Evolutionary conservation across 2,888 invertebrate genomes (phyloP).

Genomic region (Alcis repandata): DNA sequence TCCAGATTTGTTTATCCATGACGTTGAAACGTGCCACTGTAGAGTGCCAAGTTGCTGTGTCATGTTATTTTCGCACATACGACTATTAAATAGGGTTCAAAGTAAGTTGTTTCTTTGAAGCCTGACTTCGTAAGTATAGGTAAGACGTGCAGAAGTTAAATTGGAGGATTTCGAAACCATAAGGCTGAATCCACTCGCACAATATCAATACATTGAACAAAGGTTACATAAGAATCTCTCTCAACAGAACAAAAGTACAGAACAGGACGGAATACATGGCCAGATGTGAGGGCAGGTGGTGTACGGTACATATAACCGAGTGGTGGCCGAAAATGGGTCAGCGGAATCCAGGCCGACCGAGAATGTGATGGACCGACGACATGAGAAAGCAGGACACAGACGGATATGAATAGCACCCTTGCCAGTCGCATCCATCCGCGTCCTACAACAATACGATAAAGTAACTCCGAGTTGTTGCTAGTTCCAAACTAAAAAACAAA

Average conservation of each 20-base stretch:
- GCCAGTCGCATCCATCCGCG: not conserved
- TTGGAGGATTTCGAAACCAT: slow-evolving; percentile 24
- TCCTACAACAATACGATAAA: too few species aligned
- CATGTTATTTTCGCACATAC: slow-evolving; percentile 6
- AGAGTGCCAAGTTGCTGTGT: slow-evolving; percentile 6
- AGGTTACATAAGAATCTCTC: slow-evolving; percentile 5
- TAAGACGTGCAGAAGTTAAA: slow-evolving; percentile 20
- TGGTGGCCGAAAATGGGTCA: not conserved
- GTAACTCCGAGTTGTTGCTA: too few species aligned
- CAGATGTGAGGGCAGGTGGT: slow-evolving; percentile 5
- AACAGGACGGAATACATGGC: not conserved
- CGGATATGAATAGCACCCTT: not conserved
- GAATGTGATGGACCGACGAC: not conserved
- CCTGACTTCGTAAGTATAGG: not conserved
- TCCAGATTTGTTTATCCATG: slow-evolving; percentile 38
- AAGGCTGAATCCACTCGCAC: slow-evolving; percentile 14
- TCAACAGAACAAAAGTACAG: not conserved
- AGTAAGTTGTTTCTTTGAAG: slow-evolving; percentile 7
- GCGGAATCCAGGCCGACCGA: not conserved
- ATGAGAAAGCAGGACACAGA: not conserved
- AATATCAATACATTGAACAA: slow-evolving; percentile 18
- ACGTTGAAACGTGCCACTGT: slow-evolving; percentile 12
- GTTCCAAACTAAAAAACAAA: not conserved
- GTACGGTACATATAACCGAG: not conserved
- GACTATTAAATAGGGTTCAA: slow-evolving; percentile 6